Percentiles rank a stretch among this genome's conserved stretches.
These are phyloP conservation scores for Apolygus lucorum DNA, from an alignment of 1,140 invertebrate genomes.

Conservation along the genomic window DNA sequence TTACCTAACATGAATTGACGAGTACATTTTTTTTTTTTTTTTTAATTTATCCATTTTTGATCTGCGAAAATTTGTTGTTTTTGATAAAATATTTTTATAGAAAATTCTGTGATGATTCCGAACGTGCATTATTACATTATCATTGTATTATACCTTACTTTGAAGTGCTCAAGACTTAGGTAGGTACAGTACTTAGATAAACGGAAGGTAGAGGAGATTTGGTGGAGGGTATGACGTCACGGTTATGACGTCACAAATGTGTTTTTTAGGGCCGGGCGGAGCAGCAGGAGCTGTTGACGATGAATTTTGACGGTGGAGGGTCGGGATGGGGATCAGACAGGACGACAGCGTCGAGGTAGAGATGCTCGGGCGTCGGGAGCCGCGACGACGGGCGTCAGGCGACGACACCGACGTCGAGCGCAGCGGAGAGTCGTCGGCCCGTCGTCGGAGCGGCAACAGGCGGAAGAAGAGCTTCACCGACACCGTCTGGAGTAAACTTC, in stretches of 20 bases:
- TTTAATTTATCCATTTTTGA: too few species aligned
- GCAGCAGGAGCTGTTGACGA: not conserved
- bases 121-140: too few species aligned
- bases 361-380: not conserved
- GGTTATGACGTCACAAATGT: not conserved
- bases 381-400: too few species aligned
- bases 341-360: conserved; percentile 25
- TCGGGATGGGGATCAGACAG: not conserved
- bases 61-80: too few species aligned
- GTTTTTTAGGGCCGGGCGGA: not conserved
- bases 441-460: not conserved
- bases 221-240: not conserved
- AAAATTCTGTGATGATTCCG: too few species aligned
- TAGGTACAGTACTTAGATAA: too few species aligned
- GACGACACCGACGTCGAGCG: not conserved
- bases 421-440: not conserved
- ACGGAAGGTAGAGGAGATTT: too few species aligned
- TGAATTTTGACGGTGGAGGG: conserved; percentile 15
- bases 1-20: too few species aligned
- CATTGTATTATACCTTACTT: too few species aligned
- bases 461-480: not conserved
- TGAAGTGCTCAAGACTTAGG: too few species aligned
- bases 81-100: too few species aligned
- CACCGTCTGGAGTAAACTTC: not conserved
- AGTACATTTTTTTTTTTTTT: too few species aligned